Evolutionary conservation across 1,140 invertebrate genomes (phyloP).

Genomic region (Megathymus violae): DNA sequence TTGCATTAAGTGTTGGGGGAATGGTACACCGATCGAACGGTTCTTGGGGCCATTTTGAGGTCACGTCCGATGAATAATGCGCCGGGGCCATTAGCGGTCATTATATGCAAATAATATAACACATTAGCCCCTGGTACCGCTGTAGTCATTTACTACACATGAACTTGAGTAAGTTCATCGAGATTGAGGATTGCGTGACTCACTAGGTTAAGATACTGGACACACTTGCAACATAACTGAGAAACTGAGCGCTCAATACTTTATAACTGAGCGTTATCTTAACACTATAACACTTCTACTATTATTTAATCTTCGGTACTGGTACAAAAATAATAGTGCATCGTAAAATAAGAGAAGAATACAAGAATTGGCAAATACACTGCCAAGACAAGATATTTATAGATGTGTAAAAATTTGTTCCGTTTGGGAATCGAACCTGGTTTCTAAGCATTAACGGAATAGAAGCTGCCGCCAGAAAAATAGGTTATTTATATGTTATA

Average conservation of each 20-base stretch:
- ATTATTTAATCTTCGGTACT: no score
- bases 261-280: no score
- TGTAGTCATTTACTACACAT: constrained; percentile 43
- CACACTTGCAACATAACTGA: not conserved
- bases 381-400: not conserved
- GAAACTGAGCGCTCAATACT: no score
- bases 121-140: constrained; percentile 62
- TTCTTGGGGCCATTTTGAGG: constrained; percentile 71
- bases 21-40: constrained; percentile 62
- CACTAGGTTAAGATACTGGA: not conserved
- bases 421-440: not conserved
- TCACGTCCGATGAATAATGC: constrained; percentile 73
- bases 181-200: constrained; percentile 12
- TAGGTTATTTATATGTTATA: no score
- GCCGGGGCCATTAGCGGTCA: constrained; percentile 73
- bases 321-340: not conserved
- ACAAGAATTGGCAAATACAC: not conserved
- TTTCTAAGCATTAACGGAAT: no score
- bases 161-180: constrained; percentile 27
- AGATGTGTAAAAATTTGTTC: not conserved
- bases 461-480: no score
- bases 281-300: no score
- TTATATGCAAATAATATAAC: constrained; percentile 82
- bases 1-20: constrained; percentile 37
- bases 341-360: not conserved